Percentiles rank a stretch among this genome's conserved stretches.
phyloP scores from a whole-genome alignment of 1,140 invertebrate species.

The Wiebesia pumilae region DNA sequence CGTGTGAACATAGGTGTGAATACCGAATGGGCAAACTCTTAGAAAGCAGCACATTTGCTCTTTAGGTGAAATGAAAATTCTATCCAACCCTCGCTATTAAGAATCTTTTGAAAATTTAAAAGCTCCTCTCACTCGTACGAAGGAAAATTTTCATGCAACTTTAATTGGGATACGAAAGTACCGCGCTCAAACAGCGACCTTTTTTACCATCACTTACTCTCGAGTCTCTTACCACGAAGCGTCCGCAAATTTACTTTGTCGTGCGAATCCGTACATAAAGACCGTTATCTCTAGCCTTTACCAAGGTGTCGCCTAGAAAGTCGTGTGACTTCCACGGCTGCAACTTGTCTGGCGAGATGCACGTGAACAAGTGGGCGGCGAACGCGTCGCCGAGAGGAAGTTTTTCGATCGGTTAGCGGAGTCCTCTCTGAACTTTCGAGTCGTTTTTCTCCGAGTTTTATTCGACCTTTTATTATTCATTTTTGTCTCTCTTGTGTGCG shows the following conservation, averaged over 20 bases:
- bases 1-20: too few species aligned
- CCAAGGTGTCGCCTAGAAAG: background rate
- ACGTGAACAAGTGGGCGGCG: constrained; percentile 45
- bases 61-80: background rate
- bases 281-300: background rate
- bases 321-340: background rate
- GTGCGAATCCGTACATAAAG: background rate
- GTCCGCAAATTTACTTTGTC: constrained; percentile 26
- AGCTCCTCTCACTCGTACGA: background rate
- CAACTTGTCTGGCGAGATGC: background rate
- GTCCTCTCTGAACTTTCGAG: constrained; percentile 30
- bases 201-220: background rate
- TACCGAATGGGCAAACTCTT: background rate
- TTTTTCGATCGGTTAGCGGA: constrained; percentile 42
- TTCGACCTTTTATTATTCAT: constrained; percentile 33
- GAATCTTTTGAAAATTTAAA: constrained; percentile 6
- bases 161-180: background rate
- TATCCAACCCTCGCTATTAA: background rate
- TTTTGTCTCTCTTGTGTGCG: constrained; percentile 27
- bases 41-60: background rate
- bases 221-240: background rate
- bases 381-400: constrained; percentile 11
- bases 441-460: constrained; percentile 31
- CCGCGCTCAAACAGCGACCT: background rate
- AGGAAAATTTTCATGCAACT: too few species aligned